Percentiles rank a stretch among this genome's conserved stretches.
These are phyloP conservation scores for Horisme vitalbata DNA, from an alignment of 2,888 invertebrate species.

Conservation along the genomic window DNA sequence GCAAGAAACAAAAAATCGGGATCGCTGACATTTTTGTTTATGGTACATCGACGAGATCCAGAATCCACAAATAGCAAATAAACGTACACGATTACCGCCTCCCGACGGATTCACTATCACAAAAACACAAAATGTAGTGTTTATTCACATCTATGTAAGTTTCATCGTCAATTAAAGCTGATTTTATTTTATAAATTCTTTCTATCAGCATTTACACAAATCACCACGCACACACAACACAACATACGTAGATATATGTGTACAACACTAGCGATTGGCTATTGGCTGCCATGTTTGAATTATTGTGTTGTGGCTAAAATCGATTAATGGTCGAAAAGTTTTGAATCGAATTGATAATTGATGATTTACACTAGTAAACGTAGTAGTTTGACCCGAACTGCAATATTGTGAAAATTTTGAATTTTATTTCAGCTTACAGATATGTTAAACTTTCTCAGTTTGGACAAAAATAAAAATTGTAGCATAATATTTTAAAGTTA, in stretches of 20 bases:
- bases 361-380: no score
- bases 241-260: constrained; percentile 57
- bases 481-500: no score
- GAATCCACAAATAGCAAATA: constrained; percentile 81
- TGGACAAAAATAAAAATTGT: no score
- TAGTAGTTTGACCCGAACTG: no score
- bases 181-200: constrained; percentile 78
- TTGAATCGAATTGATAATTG: no score
- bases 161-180: constrained; percentile 76
- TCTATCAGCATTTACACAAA: constrained; percentile 82
- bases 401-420: no score
- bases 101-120: constrained; percentile 80
- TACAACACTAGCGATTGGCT: constrained; percentile 49
- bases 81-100: constrained; percentile 82
- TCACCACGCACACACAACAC: constrained; percentile 84
- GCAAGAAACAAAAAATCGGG: constrained; percentile 82
- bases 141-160: constrained; percentile 79
- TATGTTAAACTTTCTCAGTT: no score
- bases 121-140: constrained; percentile 77
- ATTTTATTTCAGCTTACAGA: no score
- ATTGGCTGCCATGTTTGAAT: constrained; percentile 20
- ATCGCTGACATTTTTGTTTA: constrained; percentile 84
- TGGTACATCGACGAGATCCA: constrained; percentile 81
- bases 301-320: constrained; percentile 3
- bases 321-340: no score